These are phyloP conservation scores for Heliocidaris tuberculata DNA, from an alignment of 35 echinoderm and acorn worm species.

Conservation along the genomic window DNA sequence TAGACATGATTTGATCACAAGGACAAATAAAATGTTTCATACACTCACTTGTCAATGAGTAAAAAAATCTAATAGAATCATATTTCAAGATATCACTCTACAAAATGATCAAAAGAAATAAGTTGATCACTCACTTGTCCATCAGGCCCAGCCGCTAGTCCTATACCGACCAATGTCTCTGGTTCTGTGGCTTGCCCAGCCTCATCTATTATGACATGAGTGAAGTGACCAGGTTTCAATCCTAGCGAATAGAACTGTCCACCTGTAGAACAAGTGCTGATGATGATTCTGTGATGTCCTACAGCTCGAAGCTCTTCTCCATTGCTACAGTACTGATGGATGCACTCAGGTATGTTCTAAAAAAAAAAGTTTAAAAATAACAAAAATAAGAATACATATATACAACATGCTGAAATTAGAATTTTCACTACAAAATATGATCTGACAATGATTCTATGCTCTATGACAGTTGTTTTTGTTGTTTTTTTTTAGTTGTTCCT, in stretches of 20 bases:
- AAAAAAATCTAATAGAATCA: too few relatives aligned
- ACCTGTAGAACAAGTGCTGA: constrained; percentile 73
- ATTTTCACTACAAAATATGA: not conserved
- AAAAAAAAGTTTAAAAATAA: constrained; percentile 24
- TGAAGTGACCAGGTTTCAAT: constrained; percentile 83
- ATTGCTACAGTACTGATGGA: constrained; percentile 75
- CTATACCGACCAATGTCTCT: constrained; percentile 70
- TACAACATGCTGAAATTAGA: not conserved
- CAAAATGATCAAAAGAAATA: too few relatives aligned
- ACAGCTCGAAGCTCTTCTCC: constrained; percentile 66
- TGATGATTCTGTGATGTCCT: constrained; percentile 76
- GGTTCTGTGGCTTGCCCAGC: constrained; percentile 93
- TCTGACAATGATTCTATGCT: not conserved
- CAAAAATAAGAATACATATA: not conserved
- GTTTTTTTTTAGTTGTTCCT: too few relatives aligned
- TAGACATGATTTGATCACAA: too few relatives aligned
- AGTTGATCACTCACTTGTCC: constrained; percentile 70
- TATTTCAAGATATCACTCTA: too few relatives aligned
- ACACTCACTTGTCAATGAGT: too few relatives aligned
- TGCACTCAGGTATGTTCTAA: constrained; percentile 66
- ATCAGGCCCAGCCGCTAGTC: constrained; percentile 69
- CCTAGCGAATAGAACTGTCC: constrained; percentile 82
- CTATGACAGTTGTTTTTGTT: not conserved
- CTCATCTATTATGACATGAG: constrained; percentile 90
- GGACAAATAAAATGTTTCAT: too few relatives aligned